Conservation (phyloP, 1,140 invertebrate genomes). For the Tetramorium simillimum region DNA sequence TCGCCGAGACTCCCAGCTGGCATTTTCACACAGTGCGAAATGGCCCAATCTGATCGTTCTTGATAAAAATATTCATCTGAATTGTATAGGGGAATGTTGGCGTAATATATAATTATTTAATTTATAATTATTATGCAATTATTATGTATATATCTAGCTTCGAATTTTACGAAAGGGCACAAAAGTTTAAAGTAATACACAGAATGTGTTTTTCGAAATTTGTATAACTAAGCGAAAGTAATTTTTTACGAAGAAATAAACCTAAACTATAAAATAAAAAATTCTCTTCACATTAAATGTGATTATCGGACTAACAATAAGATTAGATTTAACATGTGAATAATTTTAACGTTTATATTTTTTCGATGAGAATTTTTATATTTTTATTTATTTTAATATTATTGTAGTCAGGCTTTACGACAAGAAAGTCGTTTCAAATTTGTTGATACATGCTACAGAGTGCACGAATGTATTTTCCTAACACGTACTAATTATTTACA, state of each 20-base stretch:
- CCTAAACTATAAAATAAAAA: no score
- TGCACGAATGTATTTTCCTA: background rate
- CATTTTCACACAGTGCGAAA: constrained; percentile 13
- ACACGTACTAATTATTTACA: background rate
- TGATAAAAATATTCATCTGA: background rate
- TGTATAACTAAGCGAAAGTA: no score
- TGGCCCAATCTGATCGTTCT: background rate
- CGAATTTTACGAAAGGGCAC: background rate
- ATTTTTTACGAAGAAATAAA: no score
- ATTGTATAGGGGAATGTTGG: background rate
- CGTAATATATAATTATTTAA: background rate
- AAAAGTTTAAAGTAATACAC: background rate
- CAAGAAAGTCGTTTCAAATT: background rate
- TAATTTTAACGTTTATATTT: background rate
- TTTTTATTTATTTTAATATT: background rate
- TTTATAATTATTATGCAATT: background rate
- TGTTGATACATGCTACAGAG: background rate
- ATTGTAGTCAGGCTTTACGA: background rate
- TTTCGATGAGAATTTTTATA: background rate
- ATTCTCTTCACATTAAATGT: no score
- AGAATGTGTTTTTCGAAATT: background rate
- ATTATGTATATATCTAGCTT: background rate
- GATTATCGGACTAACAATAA: no score
- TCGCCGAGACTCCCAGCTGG: constrained; percentile 15
- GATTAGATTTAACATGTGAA: background rate